Evolutionary conservation across 1,140 invertebrate genomes (phyloP).

Genomic region (Zaprionus camerounensis): DNA sequence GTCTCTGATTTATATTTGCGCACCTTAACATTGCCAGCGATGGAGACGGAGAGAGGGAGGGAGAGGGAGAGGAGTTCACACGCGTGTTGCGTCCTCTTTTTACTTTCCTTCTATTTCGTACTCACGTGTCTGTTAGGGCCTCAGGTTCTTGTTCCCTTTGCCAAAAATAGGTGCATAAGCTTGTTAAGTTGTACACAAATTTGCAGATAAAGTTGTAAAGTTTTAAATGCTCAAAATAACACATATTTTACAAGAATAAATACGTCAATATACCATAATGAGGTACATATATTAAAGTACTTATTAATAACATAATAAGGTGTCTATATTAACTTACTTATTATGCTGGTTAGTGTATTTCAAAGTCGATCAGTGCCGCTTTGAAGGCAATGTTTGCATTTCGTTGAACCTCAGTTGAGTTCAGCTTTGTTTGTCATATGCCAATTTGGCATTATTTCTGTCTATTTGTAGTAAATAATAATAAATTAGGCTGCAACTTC

Average conservation of each 20-base stretch:
- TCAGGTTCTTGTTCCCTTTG: not conserved
- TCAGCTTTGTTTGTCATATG: constrained; percentile 63
- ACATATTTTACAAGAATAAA: no score
- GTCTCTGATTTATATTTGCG: constrained; percentile 52
- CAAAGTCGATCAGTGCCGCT: not conserved
- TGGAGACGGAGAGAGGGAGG: not conserved
- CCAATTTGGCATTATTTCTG: constrained; percentile 70
- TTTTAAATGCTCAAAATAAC: no score
- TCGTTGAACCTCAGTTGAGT: not conserved
- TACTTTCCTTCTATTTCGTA: not conserved
- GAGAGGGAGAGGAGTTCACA: constrained; percentile 1
- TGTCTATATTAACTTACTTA: not conserved
- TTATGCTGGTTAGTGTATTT: constrained; percentile 7
- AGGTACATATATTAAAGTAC: no score
- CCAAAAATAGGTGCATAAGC: not conserved
- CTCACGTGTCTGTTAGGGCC: not conserved
- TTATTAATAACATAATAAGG: no score
- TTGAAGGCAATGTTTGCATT: not conserved
- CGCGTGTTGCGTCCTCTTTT: constrained; percentile 61
- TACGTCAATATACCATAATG: no score
- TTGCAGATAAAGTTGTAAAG: not conserved
- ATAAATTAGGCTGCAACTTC: constrained; percentile 71
- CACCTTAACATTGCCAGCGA: not conserved
- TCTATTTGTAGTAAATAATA: constrained; percentile 72
- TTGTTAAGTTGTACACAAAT: not conserved